phyloP scores from a whole-genome alignment of 2,888 invertebrate genomes.

The Odontocerum albicorne region DNA sequence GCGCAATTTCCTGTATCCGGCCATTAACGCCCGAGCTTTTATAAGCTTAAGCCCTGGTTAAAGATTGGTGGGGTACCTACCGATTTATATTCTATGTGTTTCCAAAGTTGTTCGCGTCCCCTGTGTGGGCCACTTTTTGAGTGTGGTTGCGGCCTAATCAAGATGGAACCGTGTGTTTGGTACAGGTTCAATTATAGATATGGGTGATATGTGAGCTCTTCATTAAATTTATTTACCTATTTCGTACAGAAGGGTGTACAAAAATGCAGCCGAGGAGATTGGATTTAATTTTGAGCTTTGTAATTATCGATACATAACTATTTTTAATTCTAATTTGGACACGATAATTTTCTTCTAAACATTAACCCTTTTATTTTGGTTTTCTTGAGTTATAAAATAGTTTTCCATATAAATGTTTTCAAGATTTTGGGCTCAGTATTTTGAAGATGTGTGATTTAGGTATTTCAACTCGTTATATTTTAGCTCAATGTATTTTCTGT shows the following conservation, averaged over 20 bases:
- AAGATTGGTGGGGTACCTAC: conserved; percentile 34
- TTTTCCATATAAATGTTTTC: too few species aligned
- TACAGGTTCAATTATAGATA: conserved; percentile 25
- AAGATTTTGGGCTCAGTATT: too few species aligned
- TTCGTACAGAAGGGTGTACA: neutral
- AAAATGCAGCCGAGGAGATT: too few species aligned
- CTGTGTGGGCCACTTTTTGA: conserved; percentile 11
- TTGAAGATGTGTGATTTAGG: too few species aligned
- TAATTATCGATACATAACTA: too few species aligned
- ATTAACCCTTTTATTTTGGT: too few species aligned
- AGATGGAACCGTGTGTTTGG: conserved; percentile 10
- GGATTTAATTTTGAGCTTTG: too few species aligned
- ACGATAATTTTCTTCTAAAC: too few species aligned
- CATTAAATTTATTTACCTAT: conserved; percentile 12
- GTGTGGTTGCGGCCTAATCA: conserved; percentile 8
- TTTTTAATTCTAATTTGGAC: too few species aligned
- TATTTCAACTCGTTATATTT: too few species aligned
- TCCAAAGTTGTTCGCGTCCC: conserved; percentile 34
- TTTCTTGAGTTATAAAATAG: too few species aligned
- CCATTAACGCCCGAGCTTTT: conserved; percentile 72
- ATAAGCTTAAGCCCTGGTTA: conserved; percentile 58
- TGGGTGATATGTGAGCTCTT: conserved; percentile 17
- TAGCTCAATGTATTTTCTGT: too few species aligned
- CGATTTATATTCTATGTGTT: conserved; percentile 37
- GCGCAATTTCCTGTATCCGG: conserved; percentile 90